Conservation (phyloP, 2,797 vertebrate genomes). For the Enteromius unitaeniatus region DNA sequence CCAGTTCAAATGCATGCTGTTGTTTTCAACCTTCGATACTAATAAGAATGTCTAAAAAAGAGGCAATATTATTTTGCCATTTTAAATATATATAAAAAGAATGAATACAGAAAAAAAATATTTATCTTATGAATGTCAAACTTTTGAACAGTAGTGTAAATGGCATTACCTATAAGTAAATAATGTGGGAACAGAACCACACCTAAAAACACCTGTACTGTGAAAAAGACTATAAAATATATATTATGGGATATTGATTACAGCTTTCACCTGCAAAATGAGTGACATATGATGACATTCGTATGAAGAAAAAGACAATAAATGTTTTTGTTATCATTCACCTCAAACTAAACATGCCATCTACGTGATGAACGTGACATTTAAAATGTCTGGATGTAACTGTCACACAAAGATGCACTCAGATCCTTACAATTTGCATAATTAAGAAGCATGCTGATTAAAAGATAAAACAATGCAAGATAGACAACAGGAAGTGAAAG, state of each 20-base stretch:
- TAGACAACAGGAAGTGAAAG: conserved; percentile 31
- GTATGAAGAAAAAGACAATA: neutral
- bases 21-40: neutral
- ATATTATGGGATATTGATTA: neutral
- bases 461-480: neutral
- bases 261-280: neutral
- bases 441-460: conserved; percentile 5
- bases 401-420: neutral
- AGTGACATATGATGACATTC: conserved; percentile 19
- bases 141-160: neutral
- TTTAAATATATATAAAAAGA: neutral
- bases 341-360: conserved; percentile 6
- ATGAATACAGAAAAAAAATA: neutral
- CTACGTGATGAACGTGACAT: neutral
- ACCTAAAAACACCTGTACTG: neutral
- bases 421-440: neutral
- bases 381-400: conserved; percentile 9
- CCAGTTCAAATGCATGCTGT: neutral
- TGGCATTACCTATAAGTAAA: neutral
- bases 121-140: neutral
- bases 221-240: conserved; percentile 9
- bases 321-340: neutral
- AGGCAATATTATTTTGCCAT: neutral
- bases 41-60: neutral
- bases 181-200: neutral